A percentile compares a stretch with the other conserved stretches of the same genome.
These are phyloP conservation scores for Sinohyriopsis cumingii DNA, from an alignment of 2,888 invertebrate species.

Conservation along the genomic window DNA sequence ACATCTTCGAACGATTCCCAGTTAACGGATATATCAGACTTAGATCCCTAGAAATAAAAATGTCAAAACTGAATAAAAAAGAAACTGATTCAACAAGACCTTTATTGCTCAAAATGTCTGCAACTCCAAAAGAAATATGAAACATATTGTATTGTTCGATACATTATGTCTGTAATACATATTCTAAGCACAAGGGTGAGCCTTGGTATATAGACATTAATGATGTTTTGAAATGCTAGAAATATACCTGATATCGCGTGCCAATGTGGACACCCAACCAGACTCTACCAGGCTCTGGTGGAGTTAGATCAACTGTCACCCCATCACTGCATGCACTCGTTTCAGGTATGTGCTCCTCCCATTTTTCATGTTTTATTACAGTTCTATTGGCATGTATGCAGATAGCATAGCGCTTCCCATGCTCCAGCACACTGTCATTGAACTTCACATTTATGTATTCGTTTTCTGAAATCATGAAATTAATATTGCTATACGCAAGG, in stretches of 20 bases:
- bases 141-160: too few relatives aligned
- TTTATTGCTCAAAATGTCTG: too few relatives aligned
- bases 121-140: too few relatives aligned
- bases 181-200: too few relatives aligned
- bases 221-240: background rate
- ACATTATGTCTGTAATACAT: too few relatives aligned
- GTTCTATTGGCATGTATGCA: conserved; percentile 9
- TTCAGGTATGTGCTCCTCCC: conserved; percentile 5
- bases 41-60: conserved; percentile 18
- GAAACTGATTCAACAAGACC: too few relatives aligned
- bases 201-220: too few relatives aligned
- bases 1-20: conserved; percentile 47
- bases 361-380: conserved; percentile 9
- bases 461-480: conserved; percentile 5
- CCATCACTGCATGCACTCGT: conserved; percentile 19
- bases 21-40: conserved; percentile 29
- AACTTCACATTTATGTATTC: conserved; percentile 17
- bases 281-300: conserved; percentile 11
- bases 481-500: too few relatives aligned
- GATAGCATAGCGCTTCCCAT: conserved; percentile 16
- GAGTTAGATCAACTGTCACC: conserved; percentile 13
- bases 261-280: conserved; percentile 14
- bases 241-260: conserved; percentile 12
- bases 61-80: too few relatives aligned
- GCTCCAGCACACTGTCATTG: conserved; percentile 1